Percentiles rank a stretch among this genome's conserved stretches.
These are phyloP conservation scores for Cichlasoma orientale DNA, from an alignment of 2,797 vertebrate genomes.

Conservation along the genomic window DNA sequence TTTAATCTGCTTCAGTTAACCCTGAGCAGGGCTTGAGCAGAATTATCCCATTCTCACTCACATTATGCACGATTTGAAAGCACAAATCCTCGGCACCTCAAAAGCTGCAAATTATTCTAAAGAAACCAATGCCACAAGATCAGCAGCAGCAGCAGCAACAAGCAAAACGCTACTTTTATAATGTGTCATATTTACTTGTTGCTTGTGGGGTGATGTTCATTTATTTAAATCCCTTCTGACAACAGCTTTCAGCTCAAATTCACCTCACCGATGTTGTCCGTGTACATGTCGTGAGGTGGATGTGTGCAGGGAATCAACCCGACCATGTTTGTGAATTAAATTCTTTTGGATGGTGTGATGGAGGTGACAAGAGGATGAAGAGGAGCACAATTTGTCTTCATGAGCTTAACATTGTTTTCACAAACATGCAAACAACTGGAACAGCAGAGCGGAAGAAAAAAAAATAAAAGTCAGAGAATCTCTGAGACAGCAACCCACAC, in stretches of 20 bases:
- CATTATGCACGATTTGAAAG: background rate
- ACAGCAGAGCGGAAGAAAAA: background rate
- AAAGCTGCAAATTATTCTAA: background rate
- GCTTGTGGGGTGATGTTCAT: background rate
- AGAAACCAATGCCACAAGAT: background rate
- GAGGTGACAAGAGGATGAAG: background rate
- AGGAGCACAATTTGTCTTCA: background rate
- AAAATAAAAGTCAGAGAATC: conserved; percentile 4
- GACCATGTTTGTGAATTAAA: background rate
- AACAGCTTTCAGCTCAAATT: background rate
- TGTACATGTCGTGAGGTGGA: too few species aligned
- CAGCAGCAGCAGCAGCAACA: background rate
- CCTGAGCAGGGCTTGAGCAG: background rate
- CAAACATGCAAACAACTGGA: conserved; percentile 36
- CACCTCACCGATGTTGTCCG: too few species aligned
- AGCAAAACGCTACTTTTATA: background rate
- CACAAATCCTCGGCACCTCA: background rate
- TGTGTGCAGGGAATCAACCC: background rate
- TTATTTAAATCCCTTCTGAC: background rate
- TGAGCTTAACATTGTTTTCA: background rate
- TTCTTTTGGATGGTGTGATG: background rate
- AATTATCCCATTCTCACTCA: background rate
- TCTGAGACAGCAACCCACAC: conserved; percentile 62
- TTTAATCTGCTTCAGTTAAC: background rate
- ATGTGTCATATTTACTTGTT: background rate